phyloP scores from a whole-genome alignment of 2,797 vertebrate species.

The Varecia variegata region DNA sequence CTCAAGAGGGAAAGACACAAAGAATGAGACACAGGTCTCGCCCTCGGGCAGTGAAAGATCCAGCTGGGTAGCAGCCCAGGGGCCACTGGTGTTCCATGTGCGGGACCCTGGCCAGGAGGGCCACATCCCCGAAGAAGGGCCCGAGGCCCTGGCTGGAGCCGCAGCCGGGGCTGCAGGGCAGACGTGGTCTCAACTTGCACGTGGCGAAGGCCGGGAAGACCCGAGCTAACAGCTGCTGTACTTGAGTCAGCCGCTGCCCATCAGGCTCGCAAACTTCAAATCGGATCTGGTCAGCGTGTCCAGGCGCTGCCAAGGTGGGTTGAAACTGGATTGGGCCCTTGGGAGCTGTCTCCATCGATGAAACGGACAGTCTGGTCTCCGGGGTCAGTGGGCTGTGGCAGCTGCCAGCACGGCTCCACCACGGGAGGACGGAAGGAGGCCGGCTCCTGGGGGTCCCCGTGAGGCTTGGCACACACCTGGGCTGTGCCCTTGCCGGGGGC shows the following conservation, averaged over 20 bases:
- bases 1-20: background rate
- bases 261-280: conserved; percentile 73
- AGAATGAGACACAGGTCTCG: no score
- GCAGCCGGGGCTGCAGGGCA: background rate
- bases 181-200: background rate
- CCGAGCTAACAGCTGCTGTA: conserved; percentile 52
- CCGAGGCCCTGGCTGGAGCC: background rate
- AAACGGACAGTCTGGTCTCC: conserved; percentile 58
- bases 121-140: background rate
- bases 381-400: conserved; percentile 76
- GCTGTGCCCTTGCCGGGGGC: fast-evolving
- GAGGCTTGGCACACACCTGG: background rate
- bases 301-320: conserved; percentile 67
- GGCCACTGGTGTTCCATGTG: fast-evolving
- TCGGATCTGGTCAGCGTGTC: conserved; percentile 74
- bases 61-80: background rate
- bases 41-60: no score
- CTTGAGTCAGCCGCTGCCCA: conserved; percentile 69
- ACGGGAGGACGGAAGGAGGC: background rate
- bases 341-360: conserved; percentile 77
- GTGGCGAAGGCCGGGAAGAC: conserved; percentile 47
- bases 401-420: conserved; percentile 56
- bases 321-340: conserved; percentile 77
- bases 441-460: background rate
- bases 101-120: background rate